Conservation (phyloP, 2,113 vertebrate species). For the Stigmatopora argus region DNA sequence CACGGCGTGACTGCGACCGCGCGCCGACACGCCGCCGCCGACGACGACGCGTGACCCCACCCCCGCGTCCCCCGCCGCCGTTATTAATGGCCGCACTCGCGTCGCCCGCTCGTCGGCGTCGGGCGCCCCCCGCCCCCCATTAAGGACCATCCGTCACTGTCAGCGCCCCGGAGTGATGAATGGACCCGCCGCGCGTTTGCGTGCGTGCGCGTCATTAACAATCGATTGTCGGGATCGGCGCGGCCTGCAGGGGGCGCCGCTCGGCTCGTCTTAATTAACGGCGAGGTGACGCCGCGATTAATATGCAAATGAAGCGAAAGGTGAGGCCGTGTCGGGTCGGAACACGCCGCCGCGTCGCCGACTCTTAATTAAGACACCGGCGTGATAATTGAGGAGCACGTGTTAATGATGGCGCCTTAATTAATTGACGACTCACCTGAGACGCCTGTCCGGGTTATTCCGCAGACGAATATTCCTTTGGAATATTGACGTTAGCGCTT, state of each 20-base stretch:
- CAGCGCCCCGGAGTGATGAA: slow-evolving; percentile 91
- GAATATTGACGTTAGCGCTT: too few species aligned
- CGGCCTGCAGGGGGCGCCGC: slow-evolving; percentile 25
- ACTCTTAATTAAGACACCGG: background rate
- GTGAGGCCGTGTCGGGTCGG: background rate
- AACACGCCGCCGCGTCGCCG: background rate
- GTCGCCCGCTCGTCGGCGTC: slow-evolving; percentile 94
- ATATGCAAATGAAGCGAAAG: background rate
- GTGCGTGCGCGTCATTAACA: slow-evolving; percentile 13
- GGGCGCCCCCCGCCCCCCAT: slow-evolving; percentile 69
- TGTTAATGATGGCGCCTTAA: background rate
- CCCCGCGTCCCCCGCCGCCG: slow-evolving; percentile 77
- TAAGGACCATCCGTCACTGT: slow-evolving; percentile 98
- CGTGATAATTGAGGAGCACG: background rate
- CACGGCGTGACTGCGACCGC: slow-evolving; percentile 74
- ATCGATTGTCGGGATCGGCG: slow-evolving; percentile 37
- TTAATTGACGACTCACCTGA: background rate
- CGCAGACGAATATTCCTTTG: background rate
- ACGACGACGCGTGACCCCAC: background rate
- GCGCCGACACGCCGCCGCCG: slow-evolving; percentile 50
- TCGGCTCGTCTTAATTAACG: slow-evolving; percentile 41
- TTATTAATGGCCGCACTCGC: slow-evolving; percentile 99
- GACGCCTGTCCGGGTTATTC: background rate
- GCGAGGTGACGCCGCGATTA: slow-evolving; percentile 11
- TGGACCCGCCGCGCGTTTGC: slow-evolving; percentile 61